A percentile compares a stretch with the other conserved stretches of the same genome.
Conservation (phyloP, 2,113 vertebrate species). For the Pristiophorus japonicus region DNA sequence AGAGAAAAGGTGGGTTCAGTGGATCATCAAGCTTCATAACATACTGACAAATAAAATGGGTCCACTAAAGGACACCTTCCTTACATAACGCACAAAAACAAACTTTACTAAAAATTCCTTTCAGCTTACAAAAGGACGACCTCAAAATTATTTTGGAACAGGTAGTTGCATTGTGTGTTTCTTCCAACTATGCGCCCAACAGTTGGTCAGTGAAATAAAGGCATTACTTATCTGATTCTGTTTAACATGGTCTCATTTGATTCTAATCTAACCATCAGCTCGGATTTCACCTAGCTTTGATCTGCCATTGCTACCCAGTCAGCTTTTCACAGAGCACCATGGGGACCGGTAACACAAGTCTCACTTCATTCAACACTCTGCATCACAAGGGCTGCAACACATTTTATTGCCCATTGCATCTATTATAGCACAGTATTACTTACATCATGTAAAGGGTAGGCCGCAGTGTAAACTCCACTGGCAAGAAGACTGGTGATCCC, state of each 20-base stretch:
- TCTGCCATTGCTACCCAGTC: background rate
- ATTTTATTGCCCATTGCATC: background rate
- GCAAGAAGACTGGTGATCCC: conserved; percentile 90
- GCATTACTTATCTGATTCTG: background rate
- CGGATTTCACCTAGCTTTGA: background rate
- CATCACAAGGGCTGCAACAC: no score
- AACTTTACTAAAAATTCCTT: background rate
- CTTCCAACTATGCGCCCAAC: background rate
- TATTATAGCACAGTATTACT: conserved; percentile 52
- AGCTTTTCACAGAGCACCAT: background rate
- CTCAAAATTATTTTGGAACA: background rate
- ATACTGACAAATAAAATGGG: background rate
- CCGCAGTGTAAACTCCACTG: conserved; percentile 78
- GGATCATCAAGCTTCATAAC: background rate
- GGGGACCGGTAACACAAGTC: background rate
- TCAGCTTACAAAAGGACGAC: background rate
- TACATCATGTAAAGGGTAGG: conserved; percentile 88
- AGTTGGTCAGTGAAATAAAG: background rate
- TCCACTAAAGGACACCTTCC: background rate
- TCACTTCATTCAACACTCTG: background rate
- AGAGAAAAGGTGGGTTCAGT: no score
- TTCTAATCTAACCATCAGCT: background rate
- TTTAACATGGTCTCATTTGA: background rate
- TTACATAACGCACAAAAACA: background rate
- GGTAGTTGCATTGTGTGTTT: background rate